These are phyloP conservation scores for Zoanthus sansibaricus DNA, from an alignment of 92 coral and sea anemone species.

Conservation along the genomic window DNA sequence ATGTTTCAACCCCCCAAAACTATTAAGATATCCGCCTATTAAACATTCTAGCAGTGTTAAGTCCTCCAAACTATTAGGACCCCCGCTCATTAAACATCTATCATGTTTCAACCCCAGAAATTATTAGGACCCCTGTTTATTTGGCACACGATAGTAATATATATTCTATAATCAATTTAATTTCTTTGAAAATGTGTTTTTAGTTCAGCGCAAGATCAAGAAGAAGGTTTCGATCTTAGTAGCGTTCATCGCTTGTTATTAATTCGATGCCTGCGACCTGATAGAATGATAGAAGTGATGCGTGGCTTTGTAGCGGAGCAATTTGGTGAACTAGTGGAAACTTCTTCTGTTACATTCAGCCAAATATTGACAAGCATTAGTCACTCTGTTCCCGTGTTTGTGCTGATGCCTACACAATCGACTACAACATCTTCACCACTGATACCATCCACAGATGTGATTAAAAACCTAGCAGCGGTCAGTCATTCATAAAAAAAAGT, in stretches of 20 bases:
- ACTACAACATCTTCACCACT: conserved; percentile 62
- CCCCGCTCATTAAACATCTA: too few relatives aligned
- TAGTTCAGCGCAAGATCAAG: conserved; percentile 38
- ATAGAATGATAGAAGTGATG: conserved; percentile 83
- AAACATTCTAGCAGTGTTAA: too few relatives aligned
- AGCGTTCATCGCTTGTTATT: conserved; percentile 71
- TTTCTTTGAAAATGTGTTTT: neutral
- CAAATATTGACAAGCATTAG: conserved; percentile 73
- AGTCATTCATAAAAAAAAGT: neutral
- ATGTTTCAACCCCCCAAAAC: too few relatives aligned
- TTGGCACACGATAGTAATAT: too few relatives aligned
- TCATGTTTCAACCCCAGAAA: too few relatives aligned
- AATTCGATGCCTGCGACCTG: conserved; percentile 89
- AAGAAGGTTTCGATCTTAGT: conserved; percentile 31
- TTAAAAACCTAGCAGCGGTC: conserved; percentile 86
- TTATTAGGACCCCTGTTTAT: too few relatives aligned
- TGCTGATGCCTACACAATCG: conserved; percentile 75
- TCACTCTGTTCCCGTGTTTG: conserved; percentile 86
- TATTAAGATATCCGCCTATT: too few relatives aligned
- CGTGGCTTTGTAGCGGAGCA: conserved; percentile 67
- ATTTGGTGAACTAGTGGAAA: conserved; percentile 77
- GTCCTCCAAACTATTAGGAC: too few relatives aligned
- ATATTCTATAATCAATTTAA: too few relatives aligned
- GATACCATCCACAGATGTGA: conserved; percentile 70
- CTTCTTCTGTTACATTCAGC: conserved; percentile 67